Evolutionary conservation across 2,797 vertebrate genomes (phyloP).

Genomic region (Urophycis tenuis): DNA sequence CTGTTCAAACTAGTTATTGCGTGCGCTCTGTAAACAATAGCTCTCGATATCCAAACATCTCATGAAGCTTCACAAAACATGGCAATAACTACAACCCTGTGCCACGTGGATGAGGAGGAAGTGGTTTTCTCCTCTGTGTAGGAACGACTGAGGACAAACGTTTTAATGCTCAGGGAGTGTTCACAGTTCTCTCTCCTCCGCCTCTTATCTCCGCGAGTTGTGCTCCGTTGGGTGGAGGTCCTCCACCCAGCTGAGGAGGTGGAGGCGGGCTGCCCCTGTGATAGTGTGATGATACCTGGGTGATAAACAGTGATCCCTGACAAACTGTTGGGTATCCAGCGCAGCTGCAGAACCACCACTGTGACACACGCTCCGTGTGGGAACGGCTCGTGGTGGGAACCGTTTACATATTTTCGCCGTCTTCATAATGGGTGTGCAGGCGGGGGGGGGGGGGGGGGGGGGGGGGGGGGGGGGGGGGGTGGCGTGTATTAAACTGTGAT

Average conservation of each 20-base stretch:
- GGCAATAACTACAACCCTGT: background rate
- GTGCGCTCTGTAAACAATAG: background rate
- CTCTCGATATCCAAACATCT: background rate
- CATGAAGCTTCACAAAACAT: background rate
- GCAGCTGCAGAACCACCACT: constrained; percentile 31
- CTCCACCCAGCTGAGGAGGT: background rate
- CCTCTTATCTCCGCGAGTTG: too few relatives aligned
- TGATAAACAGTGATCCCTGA: constrained; percentile 24
- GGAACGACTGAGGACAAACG: background rate
- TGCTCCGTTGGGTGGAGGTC: constrained; percentile 6
- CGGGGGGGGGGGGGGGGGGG: constrained; percentile 12
- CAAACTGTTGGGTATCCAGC: background rate
- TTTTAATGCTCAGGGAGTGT: background rate
- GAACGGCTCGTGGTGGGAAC: constrained; percentile 21
- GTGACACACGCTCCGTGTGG: constrained; percentile 9
- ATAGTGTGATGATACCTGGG: constrained; percentile 16
- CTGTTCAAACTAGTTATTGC: background rate
- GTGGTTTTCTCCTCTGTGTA: background rate
- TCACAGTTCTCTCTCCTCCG: background rate
- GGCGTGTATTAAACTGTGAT: constrained; percentile 3
- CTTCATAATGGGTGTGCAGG: constrained; percentile 25
- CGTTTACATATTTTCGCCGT: constrained; percentile 50
- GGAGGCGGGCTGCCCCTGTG: background rate
- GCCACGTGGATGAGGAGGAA: background rate
- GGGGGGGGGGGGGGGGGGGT: constrained; percentile 8